Evolutionary conservation across 2,113 vertebrate genomes (phyloP).

Genomic region (Nyctereutes procyonoides): DNA sequence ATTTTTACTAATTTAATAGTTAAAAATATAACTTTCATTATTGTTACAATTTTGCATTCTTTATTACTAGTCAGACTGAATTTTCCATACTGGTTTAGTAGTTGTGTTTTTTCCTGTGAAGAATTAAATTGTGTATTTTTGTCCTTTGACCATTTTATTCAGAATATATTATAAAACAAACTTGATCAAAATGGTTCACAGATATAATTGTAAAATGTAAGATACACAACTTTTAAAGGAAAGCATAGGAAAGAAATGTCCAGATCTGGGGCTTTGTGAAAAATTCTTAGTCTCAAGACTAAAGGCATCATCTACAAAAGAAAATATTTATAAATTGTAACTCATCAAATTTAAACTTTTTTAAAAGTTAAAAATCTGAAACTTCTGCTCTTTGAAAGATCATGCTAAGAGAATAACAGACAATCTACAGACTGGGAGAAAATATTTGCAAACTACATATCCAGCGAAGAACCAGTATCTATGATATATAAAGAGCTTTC

Average conservation of each 20-base stretch:
- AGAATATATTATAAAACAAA: slow-evolving; percentile 22
- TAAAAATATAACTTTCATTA: neutral
- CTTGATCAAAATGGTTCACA: neutral
- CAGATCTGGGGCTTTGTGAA: neutral
- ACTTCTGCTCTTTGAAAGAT: neutral
- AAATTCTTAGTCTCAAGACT: neutral
- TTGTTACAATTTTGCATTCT: slow-evolving; percentile 13
- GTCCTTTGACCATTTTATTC: neutral
- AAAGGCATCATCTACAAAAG: neutral
- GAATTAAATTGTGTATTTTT: neutral
- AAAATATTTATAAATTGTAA: neutral
- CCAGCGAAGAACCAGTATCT: neutral
- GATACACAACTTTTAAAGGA: neutral
- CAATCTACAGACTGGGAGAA: neutral
- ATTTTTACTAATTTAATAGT: neutral
- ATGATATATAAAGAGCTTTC: neutral
- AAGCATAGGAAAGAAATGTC: neutral
- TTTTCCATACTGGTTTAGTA: neutral
- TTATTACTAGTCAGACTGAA: slow-evolving; percentile 22
- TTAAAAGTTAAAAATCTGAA: neutral
- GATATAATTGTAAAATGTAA: neutral
- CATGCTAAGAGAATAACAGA: neutral
- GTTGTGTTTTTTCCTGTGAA: neutral
- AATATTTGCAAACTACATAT: neutral
- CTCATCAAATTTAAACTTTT: neutral